These are phyloP conservation scores for Thalassarche chlororhynchos DNA, from an alignment of 2,113 vertebrate genomes.

Conservation along the genomic window DNA sequence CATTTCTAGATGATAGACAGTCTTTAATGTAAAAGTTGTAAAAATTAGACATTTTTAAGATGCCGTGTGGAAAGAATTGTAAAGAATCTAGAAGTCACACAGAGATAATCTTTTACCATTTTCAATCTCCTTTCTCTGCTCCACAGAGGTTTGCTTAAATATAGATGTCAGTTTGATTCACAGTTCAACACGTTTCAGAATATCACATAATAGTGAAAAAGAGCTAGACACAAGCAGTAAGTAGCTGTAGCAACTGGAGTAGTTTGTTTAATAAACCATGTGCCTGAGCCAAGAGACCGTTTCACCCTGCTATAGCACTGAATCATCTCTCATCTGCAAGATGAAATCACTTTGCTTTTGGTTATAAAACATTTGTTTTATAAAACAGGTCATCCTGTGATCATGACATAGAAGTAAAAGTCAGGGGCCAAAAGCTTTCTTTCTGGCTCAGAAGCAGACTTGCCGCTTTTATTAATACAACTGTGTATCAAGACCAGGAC, in stretches of 20 bases:
- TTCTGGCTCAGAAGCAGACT: not conserved
- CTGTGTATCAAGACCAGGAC: not conserved
- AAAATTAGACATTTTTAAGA: not conserved
- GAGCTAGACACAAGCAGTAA: not conserved
- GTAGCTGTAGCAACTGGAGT: constrained; percentile 46
- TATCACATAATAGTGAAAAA: not conserved
- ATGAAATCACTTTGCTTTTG: constrained; percentile 34
- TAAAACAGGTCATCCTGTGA: not conserved
- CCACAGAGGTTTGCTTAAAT: not conserved
- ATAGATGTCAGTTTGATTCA: not conserved
- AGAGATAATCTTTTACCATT: not conserved
- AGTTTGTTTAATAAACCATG: constrained; percentile 39
- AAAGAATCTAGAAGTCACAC: not conserved
- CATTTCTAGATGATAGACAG: not conserved
- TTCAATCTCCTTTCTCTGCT: not conserved
- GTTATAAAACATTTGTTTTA: constrained; percentile 19
- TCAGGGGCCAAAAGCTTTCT: not conserved
- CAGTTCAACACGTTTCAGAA: not conserved
- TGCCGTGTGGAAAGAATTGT: not conserved
- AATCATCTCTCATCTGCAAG: constrained; percentile 34
- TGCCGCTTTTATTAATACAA: not conserved
- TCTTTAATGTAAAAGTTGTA: not conserved
- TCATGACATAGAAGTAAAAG: not conserved
- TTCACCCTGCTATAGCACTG: not conserved
- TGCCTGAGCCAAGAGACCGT: constrained; percentile 13